Percentiles rank a stretch among this genome's conserved stretches.
Evolutionary conservation across 2,888 invertebrate species (phyloP).

Genomic region (Adineta ricciae): DNA sequence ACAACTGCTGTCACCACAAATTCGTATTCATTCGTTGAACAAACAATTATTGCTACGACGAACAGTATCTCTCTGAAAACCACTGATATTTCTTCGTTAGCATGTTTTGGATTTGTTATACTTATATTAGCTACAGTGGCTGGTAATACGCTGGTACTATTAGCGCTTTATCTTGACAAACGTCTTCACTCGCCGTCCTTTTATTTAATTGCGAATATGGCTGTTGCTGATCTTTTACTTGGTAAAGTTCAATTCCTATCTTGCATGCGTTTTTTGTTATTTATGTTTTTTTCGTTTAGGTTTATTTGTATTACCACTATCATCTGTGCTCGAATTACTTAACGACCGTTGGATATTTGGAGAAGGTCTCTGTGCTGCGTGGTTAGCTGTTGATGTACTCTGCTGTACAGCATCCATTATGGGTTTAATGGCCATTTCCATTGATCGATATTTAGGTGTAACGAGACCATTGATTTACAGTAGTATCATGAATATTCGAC

Average conservation of each 20-base stretch:
- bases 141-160: constrained; percentile 54
- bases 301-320: constrained; percentile 46
- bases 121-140: constrained; percentile 51
- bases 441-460: constrained; percentile 34
- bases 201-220: constrained; percentile 61
- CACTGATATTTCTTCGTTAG: constrained; percentile 18
- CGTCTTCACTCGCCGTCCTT: constrained; percentile 57
- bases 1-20: neutral
- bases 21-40: neutral
- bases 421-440: constrained; percentile 22
- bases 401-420: constrained; percentile 34
- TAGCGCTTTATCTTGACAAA: constrained; percentile 52
- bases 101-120: constrained; percentile 44
- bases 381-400: constrained; percentile 38
- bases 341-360: constrained; percentile 45
- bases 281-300: neutral
- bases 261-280: too few species aligned
- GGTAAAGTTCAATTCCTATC: constrained; percentile 42
- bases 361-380: constrained; percentile 25
- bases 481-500: constrained; percentile 43
- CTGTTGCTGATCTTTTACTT: constrained; percentile 59
- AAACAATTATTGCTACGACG: neutral
- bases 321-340: constrained; percentile 48
- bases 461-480: constrained; percentile 28
- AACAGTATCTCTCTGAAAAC: neutral